phyloP scores from a whole-genome alignment of 2,797 vertebrate genomes.

The Hydrophis major region DNA sequence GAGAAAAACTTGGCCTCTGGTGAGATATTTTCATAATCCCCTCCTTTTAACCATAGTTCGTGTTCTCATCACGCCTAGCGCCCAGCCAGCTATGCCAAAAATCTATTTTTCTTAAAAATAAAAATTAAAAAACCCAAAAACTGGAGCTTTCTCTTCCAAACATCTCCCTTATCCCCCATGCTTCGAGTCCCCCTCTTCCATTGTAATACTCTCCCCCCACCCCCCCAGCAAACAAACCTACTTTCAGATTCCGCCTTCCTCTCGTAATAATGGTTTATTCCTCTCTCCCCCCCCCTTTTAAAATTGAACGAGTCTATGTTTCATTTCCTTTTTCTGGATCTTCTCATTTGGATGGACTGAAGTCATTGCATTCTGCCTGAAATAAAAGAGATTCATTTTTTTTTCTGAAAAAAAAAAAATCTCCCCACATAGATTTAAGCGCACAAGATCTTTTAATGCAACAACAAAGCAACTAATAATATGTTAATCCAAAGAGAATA shows the following conservation, averaged over 20 bases:
- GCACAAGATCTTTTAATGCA: background rate
- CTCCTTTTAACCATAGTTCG: background rate
- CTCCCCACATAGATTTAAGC: background rate
- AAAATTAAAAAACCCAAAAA: background rate
- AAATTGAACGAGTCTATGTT: background rate
- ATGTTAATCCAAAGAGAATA: background rate
- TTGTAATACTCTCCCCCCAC: background rate
- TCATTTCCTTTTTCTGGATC: too few relatives aligned
- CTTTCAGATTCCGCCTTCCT: background rate
- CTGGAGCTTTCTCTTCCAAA: background rate
- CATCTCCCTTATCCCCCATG: background rate
- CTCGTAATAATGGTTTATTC: background rate
- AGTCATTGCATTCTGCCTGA: too few relatives aligned
- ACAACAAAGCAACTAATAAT: background rate
- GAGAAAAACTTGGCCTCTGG: background rate
- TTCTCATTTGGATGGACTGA: too few relatives aligned
- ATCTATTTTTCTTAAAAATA: background rate
- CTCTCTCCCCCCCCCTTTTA: rapidly evolving
- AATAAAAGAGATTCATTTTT: too few relatives aligned
- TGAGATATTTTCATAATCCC: background rate
- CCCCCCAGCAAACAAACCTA: slow-evolving; percentile 10
- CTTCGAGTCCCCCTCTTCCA: background rate
- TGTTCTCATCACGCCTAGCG: background rate
- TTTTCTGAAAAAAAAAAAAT: background rate
- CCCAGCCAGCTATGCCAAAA: background rate